Evolutionary conservation across 2,113 vertebrate species (phyloP).

Genomic region (Fulmarus glacialis): DNA sequence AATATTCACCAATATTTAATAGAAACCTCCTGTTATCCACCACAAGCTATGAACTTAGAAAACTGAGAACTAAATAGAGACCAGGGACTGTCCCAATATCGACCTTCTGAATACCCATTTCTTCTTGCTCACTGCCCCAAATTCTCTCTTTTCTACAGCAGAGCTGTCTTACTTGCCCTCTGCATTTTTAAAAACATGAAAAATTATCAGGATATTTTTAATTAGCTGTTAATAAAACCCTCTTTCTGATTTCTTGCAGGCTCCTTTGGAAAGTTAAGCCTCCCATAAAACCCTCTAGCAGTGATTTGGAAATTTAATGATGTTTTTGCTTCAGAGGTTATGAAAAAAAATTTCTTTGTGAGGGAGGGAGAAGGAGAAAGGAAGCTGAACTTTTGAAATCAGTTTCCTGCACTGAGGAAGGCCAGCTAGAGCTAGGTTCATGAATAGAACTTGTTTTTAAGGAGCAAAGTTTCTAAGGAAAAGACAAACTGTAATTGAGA

Average conservation of each 20-base stretch:
- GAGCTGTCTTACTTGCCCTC: background rate
- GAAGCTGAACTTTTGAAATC: background rate
- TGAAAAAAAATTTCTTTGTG: background rate
- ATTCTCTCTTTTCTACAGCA: background rate
- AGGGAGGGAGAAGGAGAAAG: background rate
- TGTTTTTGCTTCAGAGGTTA: background rate
- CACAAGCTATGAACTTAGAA: background rate
- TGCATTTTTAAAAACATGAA: background rate
- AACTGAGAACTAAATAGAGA: background rate
- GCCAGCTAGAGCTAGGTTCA: background rate
- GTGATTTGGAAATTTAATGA: slow-evolving; percentile 3
- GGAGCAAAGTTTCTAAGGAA: background rate
- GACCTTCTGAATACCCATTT: background rate
- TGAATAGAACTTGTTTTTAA: background rate
- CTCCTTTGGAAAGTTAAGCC: background rate
- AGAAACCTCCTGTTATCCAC: background rate
- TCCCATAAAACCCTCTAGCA: background rate
- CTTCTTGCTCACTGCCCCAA: background rate
- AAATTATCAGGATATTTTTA: background rate
- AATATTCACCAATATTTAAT: background rate
- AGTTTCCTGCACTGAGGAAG: background rate
- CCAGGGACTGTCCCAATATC: background rate
- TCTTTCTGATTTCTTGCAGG: background rate
- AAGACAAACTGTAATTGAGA: background rate
- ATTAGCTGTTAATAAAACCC: background rate